These are phyloP conservation scores for Pyrrhia umbra DNA, from an alignment of 2,888 invertebrate genomes.

Conservation along the genomic window DNA sequence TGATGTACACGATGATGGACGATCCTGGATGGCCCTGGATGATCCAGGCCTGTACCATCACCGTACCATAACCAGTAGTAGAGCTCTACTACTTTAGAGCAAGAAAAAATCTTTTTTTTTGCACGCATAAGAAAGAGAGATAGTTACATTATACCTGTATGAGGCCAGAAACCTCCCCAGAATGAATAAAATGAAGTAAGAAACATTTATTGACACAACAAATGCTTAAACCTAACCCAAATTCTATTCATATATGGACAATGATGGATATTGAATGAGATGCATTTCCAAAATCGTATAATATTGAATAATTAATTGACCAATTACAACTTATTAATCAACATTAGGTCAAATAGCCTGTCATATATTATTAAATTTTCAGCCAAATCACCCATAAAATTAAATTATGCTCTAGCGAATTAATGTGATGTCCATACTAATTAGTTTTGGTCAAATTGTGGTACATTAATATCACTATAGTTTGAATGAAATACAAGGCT, in stretches of 20 bases:
- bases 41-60: too few relatives aligned
- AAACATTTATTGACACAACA: too few relatives aligned
- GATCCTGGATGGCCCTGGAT: too few relatives aligned
- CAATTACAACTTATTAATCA: not conserved
- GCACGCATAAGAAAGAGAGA: too few relatives aligned
- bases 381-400: conserved; percentile 7
- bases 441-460: conserved; percentile 7
- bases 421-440: conserved; percentile 19
- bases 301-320: not conserved
- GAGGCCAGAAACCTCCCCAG: too few relatives aligned
- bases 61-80: too few relatives aligned
- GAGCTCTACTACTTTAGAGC: too few relatives aligned
- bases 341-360: not conserved
- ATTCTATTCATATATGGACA: not conserved
- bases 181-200: too few relatives aligned
- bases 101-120: too few relatives aligned
- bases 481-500: not conserved
- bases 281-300: not conserved
- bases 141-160: too few relatives aligned
- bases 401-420: conserved; percentile 26
- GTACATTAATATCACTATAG: conserved; percentile 9
- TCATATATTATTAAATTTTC: conserved; percentile 17
- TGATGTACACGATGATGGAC: too few relatives aligned
- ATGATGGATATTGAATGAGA: not conserved
- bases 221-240: not conserved